Conservation (phyloP, 1,140 invertebrate genomes). For the Habropoda laboriosa region DNA sequence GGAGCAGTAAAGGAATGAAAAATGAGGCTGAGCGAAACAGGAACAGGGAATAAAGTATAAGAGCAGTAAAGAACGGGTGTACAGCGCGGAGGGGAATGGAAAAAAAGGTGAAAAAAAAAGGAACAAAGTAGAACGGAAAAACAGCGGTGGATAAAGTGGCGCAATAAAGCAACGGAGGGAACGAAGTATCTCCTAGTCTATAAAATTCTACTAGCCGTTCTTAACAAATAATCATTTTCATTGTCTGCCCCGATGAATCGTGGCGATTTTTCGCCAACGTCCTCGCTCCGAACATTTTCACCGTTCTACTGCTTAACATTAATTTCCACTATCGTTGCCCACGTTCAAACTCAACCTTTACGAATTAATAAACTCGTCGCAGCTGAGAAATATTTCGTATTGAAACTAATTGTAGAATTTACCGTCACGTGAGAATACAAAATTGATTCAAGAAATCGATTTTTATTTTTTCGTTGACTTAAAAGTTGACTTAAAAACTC, state of each 20-base stretch:
- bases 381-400: no score
- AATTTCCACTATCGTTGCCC: no score
- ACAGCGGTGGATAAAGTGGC: constrained; percentile 5
- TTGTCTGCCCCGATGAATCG: constrained; percentile 2
- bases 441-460: no score
- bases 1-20: constrained; percentile 42
- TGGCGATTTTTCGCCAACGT: neutral
- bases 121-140: neutral
- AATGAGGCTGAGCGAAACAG: constrained; percentile 42
- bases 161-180: constrained; percentile 27
- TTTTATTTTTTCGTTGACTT: no score
- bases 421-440: no score
- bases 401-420: no score
- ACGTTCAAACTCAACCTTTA: no score
- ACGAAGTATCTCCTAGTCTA: constrained; percentile 12
- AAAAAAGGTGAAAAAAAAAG: neutral
- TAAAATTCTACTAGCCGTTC: constrained; percentile 4
- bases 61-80: constrained; percentile 36
- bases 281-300: neutral
- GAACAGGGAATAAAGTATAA: constrained; percentile 45
- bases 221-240: constrained; percentile 18
- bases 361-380: no score
- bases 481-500: no score
- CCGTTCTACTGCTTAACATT: no score
- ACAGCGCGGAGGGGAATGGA: neutral